Evolutionary conservation across 2,888 invertebrate genomes (phyloP).

Genomic region (Apodemia duryi): DNA sequence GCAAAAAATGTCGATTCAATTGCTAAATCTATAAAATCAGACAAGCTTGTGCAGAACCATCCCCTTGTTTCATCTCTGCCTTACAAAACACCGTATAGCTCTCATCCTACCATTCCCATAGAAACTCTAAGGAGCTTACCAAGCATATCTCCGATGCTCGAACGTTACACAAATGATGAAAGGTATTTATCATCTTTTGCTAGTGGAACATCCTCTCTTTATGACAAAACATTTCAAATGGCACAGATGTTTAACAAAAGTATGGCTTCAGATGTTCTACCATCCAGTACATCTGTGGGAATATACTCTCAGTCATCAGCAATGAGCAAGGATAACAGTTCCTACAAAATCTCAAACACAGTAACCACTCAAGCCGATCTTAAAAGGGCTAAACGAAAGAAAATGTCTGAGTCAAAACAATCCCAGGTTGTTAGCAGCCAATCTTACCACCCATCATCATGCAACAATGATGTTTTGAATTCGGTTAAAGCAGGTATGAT

Average conservation of each 20-base stretch:
- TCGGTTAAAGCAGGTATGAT: slow-evolving; percentile 81
- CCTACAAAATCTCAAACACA: slow-evolving; percentile 50
- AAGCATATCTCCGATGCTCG: slow-evolving; percentile 80
- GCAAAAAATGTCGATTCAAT: slow-evolving; percentile 52
- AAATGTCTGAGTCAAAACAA: slow-evolving; percentile 52
- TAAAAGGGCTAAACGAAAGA: slow-evolving; percentile 61
- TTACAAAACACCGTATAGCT: slow-evolving; percentile 62
- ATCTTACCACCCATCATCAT: slow-evolving; percentile 80
- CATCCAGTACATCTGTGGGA: slow-evolving; percentile 48
- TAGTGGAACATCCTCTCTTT: slow-evolving; percentile 60
- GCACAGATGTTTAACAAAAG: slow-evolving; percentile 80
- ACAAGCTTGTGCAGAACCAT: slow-evolving; percentile 60
- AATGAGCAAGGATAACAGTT: slow-evolving; percentile 55
- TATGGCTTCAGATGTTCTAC: slow-evolving; percentile 56
- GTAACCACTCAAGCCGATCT: slow-evolving; percentile 45
- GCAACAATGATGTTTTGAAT: slow-evolving; percentile 66
- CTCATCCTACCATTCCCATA: slow-evolving; percentile 62
- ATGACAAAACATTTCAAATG: slow-evolving; percentile 80
- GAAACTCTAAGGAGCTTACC: slow-evolving; percentile 77
- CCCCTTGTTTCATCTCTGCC: slow-evolving; percentile 57
- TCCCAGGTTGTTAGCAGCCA: slow-evolving; percentile 57
- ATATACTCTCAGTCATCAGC: slow-evolving; percentile 60
- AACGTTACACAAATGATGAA: slow-evolving; percentile 78
- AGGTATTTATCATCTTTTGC: slow-evolving; percentile 74
- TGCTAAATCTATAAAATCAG: slow-evolving; percentile 56